Conservation (phyloP, 2,113 vertebrate species). For the Pantherophis guttatus region DNA sequence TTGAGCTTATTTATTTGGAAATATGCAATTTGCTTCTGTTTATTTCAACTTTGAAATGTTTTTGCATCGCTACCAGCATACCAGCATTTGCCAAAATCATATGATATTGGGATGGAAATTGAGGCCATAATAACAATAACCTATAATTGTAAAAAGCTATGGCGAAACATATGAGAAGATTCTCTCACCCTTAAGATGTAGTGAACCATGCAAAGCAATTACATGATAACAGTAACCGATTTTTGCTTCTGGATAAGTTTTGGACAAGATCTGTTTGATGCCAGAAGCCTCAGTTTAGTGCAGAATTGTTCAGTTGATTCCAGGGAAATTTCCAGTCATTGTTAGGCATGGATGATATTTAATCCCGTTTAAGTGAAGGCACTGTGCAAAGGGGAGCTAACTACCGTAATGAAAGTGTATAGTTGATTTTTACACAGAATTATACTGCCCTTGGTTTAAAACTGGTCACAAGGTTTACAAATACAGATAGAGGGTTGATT, state of each 20-base stretch:
- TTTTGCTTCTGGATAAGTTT: not conserved
- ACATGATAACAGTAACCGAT: not conserved
- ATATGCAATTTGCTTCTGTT: not conserved
- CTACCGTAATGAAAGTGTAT: not conserved
- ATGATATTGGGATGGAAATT: not conserved
- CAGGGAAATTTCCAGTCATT: not conserved
- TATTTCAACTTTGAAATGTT: not conserved
- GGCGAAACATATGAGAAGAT: not conserved
- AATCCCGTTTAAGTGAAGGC: not conserved
- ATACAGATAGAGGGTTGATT: not conserved
- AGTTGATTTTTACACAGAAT: not conserved
- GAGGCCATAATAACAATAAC: not conserved
- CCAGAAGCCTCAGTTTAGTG: not conserved
- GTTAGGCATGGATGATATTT: not conserved
- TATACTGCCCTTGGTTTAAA: not conserved
- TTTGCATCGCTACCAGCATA: not conserved
- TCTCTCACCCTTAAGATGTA: not conserved
- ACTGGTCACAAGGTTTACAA: not conserved
- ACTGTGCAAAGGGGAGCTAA: not conserved
- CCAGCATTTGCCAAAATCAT: not conserved
- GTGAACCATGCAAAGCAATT: not conserved
- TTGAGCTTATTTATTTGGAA: not conserved
- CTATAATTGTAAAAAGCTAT: not conserved
- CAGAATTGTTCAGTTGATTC: not conserved
- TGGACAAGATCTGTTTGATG: not conserved